Conservation (phyloP, 2,888 invertebrate species). For the Chorisops tibialis region DNA sequence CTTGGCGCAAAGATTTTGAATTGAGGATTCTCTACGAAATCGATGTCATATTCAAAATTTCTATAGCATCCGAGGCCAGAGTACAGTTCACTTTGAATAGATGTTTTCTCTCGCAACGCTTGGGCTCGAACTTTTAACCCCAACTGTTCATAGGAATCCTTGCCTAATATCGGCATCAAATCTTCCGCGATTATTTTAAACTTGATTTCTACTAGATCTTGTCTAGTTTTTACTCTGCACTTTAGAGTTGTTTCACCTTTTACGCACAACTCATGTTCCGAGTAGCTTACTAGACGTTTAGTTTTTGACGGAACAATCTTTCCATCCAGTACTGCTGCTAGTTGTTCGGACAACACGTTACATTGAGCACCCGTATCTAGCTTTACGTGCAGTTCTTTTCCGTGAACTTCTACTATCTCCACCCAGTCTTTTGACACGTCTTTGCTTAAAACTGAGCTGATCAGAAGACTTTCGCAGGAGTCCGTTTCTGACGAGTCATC, state of each 20-base stretch:
- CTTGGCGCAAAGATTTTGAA: constrained; percentile 22
- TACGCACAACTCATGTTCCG: too few relatives aligned
- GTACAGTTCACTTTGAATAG: too few relatives aligned
- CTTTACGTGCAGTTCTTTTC: background rate
- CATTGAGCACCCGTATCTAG: background rate
- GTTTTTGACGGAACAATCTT: background rate
- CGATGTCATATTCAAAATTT: too few relatives aligned
- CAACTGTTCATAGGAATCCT: background rate
- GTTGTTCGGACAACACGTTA: background rate
- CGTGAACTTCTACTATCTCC: background rate
- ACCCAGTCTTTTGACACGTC: background rate
- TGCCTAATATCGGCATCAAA: background rate
- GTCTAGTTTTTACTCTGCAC: too few relatives aligned
- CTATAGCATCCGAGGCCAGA: too few relatives aligned
- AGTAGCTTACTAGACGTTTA: background rate
- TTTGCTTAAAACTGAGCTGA: too few relatives aligned
- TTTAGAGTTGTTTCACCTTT: too few relatives aligned
- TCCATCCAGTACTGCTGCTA: background rate
- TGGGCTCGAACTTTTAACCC: background rate
- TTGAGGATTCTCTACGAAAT: constrained; percentile 14
- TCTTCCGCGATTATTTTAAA: background rate
- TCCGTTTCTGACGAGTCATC: background rate
- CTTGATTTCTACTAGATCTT: background rate
- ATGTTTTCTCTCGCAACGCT: background rate
- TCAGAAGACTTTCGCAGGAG: too few relatives aligned